Evolutionary conservation across 2,888 invertebrate species (phyloP).

Genomic region (Parnassius orleans): DNA sequence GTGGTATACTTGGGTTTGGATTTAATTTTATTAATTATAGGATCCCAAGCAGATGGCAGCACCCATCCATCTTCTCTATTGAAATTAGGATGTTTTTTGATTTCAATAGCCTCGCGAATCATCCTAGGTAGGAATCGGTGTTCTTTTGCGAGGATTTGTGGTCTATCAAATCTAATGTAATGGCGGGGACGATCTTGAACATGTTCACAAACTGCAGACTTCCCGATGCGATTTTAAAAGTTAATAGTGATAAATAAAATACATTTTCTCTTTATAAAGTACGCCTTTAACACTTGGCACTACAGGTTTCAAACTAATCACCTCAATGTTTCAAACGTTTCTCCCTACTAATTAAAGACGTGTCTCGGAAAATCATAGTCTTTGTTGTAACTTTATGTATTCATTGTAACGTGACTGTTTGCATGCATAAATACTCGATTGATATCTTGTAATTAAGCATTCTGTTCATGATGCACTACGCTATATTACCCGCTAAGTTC

Average conservation of each 20-base stretch:
- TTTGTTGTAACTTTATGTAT: slow-evolving; percentile 19
- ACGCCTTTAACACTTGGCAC: neutral
- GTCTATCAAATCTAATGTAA: too few species aligned
- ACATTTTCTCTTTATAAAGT: neutral
- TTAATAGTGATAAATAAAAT: neutral
- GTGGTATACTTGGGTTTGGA: too few species aligned
- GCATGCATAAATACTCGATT: slow-evolving; percentile 19
- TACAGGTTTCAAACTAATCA: neutral
- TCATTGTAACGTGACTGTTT: slow-evolving; percentile 13
- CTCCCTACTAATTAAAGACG: neutral
- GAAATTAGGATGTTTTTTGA: too few species aligned
- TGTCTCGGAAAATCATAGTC: slow-evolving; percentile 19
- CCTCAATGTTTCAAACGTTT: neutral
- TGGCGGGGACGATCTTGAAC: too few species aligned
- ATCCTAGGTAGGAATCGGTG: too few species aligned
- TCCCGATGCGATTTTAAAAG: neutral
- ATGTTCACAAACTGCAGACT: too few species aligned
- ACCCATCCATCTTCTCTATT: too few species aligned
- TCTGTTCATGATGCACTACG: slow-evolving; percentile 14
- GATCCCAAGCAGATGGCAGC: too few species aligned
- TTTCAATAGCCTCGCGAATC: too few species aligned
- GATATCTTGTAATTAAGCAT: slow-evolving; percentile 24
- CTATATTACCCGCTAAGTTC: slow-evolving; percentile 11
- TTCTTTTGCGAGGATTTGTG: too few species aligned
- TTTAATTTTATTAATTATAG: too few species aligned